A percentile compares a stretch with the other conserved stretches of the same genome.
These are phyloP conservation scores for Cecidostiba fungosa DNA, from an alignment of 2,888 invertebrate species.

Conservation along the genomic window DNA sequence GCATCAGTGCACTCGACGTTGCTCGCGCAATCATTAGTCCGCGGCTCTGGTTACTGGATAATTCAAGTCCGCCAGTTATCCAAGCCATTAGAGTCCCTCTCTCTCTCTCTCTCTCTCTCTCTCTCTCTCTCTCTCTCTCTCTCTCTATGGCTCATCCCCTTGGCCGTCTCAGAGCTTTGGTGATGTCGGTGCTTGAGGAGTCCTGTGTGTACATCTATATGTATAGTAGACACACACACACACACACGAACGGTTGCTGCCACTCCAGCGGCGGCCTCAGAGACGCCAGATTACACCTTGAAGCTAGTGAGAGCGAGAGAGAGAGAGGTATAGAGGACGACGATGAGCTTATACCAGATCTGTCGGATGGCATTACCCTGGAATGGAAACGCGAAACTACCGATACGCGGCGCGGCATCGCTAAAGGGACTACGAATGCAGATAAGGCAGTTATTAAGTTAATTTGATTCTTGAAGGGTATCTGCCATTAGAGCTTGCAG, in stretches of 20 bases:
- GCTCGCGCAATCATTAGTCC: slow-evolving; percentile 61
- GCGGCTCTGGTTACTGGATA: slow-evolving; percentile 62
- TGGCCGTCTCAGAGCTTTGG: slow-evolving; percentile 36
- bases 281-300: slow-evolving; percentile 43
- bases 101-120: neutral
- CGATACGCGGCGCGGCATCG: slow-evolving; percentile 20
- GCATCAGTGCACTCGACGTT: slow-evolving; percentile 44
- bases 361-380: slow-evolving; percentile 33
- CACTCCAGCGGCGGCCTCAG: slow-evolving; percentile 19
- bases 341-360: slow-evolving; percentile 32
- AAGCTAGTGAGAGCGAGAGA: slow-evolving; percentile 8
- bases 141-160: slow-evolving; percentile 5
- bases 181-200: slow-evolving; percentile 14
- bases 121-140: slow-evolving; percentile 33
- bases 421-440: slow-evolving; percentile 39
- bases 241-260: neutral
- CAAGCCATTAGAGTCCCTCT: slow-evolving; percentile 58
- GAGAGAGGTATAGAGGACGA: neutral
- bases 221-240: neutral
- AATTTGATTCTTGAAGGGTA: slow-evolving; percentile 35
- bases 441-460: slow-evolving; percentile 55
- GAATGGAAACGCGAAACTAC: slow-evolving; percentile 35
- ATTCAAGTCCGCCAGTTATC: slow-evolving; percentile 63
- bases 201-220: neutral
- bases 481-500: neutral